Conservation (phyloP, 2,797 vertebrate genomes). For the Mus minutoides region DNA sequence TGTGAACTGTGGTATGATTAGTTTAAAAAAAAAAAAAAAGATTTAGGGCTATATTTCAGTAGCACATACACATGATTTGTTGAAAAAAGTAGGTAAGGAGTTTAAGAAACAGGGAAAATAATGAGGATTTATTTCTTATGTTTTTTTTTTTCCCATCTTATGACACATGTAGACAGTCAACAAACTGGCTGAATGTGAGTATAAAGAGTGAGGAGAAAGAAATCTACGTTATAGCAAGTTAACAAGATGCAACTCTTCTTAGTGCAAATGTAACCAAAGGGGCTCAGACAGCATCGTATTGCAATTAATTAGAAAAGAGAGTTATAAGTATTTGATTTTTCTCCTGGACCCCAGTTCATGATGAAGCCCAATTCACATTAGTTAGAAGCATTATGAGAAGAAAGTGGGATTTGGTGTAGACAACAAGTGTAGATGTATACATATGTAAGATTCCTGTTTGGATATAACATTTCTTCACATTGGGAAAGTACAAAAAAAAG, state of each 20-base stretch:
- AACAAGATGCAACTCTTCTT: background rate
- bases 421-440: background rate
- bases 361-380: background rate
- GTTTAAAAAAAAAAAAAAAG: background rate
- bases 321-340: background rate
- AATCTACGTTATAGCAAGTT: background rate
- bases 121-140: background rate
- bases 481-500: background rate
- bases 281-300: background rate
- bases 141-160: background rate
- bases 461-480: background rate
- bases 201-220: background rate
- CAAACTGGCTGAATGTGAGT: background rate
- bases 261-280: background rate
- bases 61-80: background rate
- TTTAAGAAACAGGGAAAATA: background rate
- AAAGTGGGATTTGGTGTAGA: background rate
- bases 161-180: background rate
- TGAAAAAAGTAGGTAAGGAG: background rate
- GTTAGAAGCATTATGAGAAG: background rate
- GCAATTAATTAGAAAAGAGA: background rate
- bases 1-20: background rate
- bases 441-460: background rate
- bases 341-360: background rate
- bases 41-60: background rate